Base-by-base conservation (phyloP, 2,797 vertebrate species). In the Amphiprion clarkii region DNA sequence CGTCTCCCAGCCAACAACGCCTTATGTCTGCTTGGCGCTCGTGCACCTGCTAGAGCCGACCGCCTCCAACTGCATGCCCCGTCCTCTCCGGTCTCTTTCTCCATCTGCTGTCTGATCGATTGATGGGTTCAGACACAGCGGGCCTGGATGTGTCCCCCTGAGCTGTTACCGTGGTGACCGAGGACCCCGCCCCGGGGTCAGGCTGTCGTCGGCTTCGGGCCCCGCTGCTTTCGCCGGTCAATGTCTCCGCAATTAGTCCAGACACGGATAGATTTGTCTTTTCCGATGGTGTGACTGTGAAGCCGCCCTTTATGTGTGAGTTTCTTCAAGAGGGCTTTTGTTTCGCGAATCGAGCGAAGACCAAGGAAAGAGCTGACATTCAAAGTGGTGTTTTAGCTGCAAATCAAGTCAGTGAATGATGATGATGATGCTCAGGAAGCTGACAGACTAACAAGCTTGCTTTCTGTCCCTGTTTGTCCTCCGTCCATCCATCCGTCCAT, bases 91-190 rank as follows among this genome's bases (percentile, higher is more conserved):
- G 61, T 92, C 71, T 81, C 65, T 84, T 85, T 90, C 83, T 77
- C 87, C 86, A 88, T 93, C 91, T 92, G 88, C 83, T 85, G 82
- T 90, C 87, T 82, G 88, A 92, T 93, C 84, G 69, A 92, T 93
- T 91, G 92, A 92, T 91, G 90, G 89, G 74, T 89, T 89, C 84
- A 89, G 90, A 89, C 90, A 71, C 80, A 81, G 72, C 85, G 69
- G 84, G 89, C 73, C 78, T 71, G 81, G 74, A 71, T 44, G 54
- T 87, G 90, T 92, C 90, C 90, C 90, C 83, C 83, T 67, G 77
- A 93, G 92, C 88, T 67, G 91, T 92, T 87, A 77, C 91, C 71
- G 64, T 93, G 86, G 91, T 63, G 89, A 93, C 85, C 21, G 83
- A 88, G 86, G 85, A 91, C 88, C 88, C 90, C 65, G 4, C 92